These are phyloP conservation scores for Leptopilina clavipes DNA, from an alignment of 1,140 invertebrate genomes.

Conservation along the genomic window DNA sequence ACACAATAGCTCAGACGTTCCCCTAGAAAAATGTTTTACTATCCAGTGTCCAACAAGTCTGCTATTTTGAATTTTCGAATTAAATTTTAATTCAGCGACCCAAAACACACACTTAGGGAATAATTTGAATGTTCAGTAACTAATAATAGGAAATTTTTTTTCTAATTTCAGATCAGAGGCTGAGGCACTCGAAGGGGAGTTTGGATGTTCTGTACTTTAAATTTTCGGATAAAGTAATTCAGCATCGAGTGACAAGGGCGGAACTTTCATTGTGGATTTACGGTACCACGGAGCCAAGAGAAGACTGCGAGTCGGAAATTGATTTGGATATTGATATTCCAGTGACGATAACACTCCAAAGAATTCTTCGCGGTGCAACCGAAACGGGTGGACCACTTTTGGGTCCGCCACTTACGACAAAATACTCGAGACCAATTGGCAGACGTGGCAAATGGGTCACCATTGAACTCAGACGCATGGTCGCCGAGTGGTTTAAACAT, in stretches of 20 bases:
- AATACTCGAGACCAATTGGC: constrained; percentile 65
- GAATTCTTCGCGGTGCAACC: constrained; percentile 63
- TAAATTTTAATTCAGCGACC: no score
- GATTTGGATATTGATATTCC: constrained; percentile 52
- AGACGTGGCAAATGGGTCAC: constrained; percentile 82
- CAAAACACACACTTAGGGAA: no score
- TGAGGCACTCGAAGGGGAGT: constrained; percentile 72
- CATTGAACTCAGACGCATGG: constrained; percentile 84
- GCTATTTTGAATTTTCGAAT: no score
- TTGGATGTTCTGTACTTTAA: constrained; percentile 76
- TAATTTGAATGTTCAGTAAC: not conserved
- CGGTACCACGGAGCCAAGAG: constrained; percentile 57
- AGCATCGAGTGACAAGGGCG: constrained; percentile 75
- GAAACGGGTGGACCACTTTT: constrained; percentile 60
- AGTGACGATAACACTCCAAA: constrained; percentile 69
- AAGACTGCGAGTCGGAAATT: constrained; percentile 51
- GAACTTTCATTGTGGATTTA: constrained; percentile 76
- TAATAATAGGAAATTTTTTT: not conserved
- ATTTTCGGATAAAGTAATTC: constrained; percentile 76
- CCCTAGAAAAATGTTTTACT: no score
- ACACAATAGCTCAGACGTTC: no score
- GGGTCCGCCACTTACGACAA: constrained; percentile 68
- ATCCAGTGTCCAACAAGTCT: no score
- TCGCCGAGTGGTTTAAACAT: constrained; percentile 84
- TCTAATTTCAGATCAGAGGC: constrained; percentile 70